A percentile compares a stretch with the other conserved stretches of the same genome.
phyloP scores from a whole-genome alignment of 1,140 invertebrate genomes.

The Chelonus insularis region DNA sequence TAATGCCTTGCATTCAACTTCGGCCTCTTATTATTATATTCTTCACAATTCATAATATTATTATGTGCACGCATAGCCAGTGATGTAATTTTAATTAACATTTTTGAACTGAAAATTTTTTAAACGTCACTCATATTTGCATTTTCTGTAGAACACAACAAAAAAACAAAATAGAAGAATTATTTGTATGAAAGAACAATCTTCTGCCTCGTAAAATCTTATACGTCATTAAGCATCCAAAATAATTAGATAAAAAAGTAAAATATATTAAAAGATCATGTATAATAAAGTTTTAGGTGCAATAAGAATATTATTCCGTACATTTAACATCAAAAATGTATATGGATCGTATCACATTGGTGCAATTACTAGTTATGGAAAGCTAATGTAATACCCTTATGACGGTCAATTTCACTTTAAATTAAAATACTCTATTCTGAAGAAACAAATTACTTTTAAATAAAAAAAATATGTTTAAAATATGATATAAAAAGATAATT shows the following conservation, averaged over 20 bases:
- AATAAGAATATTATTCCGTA: slow-evolving; percentile 28
- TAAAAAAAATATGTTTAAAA: slow-evolving; percentile 28
- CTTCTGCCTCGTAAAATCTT: too few relatives aligned
- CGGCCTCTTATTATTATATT: slow-evolving; percentile 30
- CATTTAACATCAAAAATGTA: slow-evolving; percentile 38
- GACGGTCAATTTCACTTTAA: slow-evolving; percentile 61
- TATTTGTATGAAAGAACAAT: too few relatives aligned
- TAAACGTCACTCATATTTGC: too few relatives aligned
- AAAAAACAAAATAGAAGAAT: too few relatives aligned
- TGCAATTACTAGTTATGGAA: slow-evolving; percentile 56
- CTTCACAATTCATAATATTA: slow-evolving; percentile 29
- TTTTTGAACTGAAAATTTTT: too few relatives aligned
- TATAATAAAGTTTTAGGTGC: slow-evolving; percentile 27
- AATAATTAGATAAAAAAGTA: too few relatives aligned
- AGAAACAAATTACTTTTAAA: slow-evolving; percentile 37
- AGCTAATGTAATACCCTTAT: slow-evolving; percentile 59
- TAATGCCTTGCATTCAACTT: slow-evolving; percentile 37
- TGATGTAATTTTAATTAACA: too few relatives aligned
- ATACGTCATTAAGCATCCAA: too few relatives aligned
- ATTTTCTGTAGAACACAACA: too few relatives aligned
- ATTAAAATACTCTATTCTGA: slow-evolving; percentile 46
- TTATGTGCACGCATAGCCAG: slow-evolving; percentile 31
- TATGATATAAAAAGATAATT: slow-evolving; percentile 28
- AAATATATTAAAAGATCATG: slow-evolving; percentile 8
- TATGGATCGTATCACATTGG: slow-evolving; percentile 50